Evolutionary conservation across 2,888 invertebrate species (phyloP), one percentile per base, ranked within the genome.

Genomic region (Macrosoma leucophasiata): DNA sequence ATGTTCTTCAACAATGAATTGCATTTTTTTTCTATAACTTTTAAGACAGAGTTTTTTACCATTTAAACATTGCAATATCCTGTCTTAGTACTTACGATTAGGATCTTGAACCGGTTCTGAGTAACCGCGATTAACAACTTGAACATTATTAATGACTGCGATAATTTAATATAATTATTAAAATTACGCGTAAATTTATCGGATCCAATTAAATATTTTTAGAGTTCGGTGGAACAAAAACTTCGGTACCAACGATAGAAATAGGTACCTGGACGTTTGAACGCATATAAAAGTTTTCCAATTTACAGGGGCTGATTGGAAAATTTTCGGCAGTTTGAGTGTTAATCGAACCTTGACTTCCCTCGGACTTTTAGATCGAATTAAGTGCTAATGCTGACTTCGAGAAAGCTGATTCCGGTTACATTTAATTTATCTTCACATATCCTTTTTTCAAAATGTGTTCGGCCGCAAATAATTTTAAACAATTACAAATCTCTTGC

Each of bases 241-340:
- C 62, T 78, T 72, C 55, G 52, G 51, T 62, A 58, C 47, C 61
- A 58, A 56, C 77, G 70, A 69, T 77, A 77, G 78, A 76, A 81
- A 78, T 42, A 42, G 51, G 48, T 76, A 78, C 82, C 82, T 81
- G 81, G 81, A 78, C 79, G 76, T 76, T 78, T 67, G 71, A 76
- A 76, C 75, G 79, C 70, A 82, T 76, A 82, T 81, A 82, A 82
- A 82, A 82, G 76, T 82, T 84, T 82, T 82, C 84, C 79, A 82
- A 84, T 82, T 82, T 84, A 81, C 72, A 72, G 73, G 61, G 70
- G 74, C 69, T 81, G 81, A 82, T 82, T 81, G 81, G 79, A 72
- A 79, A 81, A 78, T 82, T 81, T 79, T 76, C 77, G 58, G 63
- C 78, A 65, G 74, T 78, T 78, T 66, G 75, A 74, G 75, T 74